Conservation (phyloP, 1,140 invertebrate species). For the Halyomorpha halys region DNA sequence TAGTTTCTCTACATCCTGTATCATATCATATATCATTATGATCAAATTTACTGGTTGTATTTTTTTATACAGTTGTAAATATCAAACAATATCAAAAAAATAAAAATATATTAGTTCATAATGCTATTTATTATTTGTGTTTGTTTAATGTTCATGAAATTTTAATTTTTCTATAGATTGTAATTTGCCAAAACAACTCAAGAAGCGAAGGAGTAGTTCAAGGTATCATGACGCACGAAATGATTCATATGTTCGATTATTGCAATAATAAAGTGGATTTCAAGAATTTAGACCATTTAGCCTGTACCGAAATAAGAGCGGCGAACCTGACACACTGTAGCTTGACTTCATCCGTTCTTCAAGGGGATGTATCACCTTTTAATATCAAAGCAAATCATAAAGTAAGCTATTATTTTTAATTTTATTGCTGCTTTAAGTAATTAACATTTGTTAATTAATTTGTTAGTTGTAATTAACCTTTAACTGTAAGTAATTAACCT, state of each 20-base stretch:
- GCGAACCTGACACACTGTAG: slow-evolving; percentile 88
- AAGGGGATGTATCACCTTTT: slow-evolving; percentile 63
- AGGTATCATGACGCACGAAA: slow-evolving; percentile 77
- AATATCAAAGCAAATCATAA: slow-evolving; percentile 62
- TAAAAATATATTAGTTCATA: slow-evolving; percentile 15
- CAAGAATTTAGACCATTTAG: slow-evolving; percentile 82
- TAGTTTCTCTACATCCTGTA: too few relatives aligned
- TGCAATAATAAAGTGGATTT: slow-evolving; percentile 83
- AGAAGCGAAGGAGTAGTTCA: slow-evolving; percentile 53
- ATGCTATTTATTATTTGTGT: too few relatives aligned
- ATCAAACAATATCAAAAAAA: background rate
- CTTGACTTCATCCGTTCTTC: slow-evolving; percentile 63
- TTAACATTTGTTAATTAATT: too few relatives aligned
- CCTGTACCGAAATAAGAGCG: slow-evolving; percentile 87
- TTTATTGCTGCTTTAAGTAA: too few relatives aligned
- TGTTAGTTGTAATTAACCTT: too few relatives aligned
- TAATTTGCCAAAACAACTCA: slow-evolving; percentile 82
- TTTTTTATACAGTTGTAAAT: too few relatives aligned
- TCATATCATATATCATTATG: too few relatives aligned
- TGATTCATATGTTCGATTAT: slow-evolving; percentile 95
- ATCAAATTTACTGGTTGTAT: too few relatives aligned
- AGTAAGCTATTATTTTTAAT: slow-evolving; percentile 37
- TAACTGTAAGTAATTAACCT: too few relatives aligned
- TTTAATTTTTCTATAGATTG: slow-evolving; percentile 50
- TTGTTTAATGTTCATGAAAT: background rate